Conservation (phyloP, 2,797 vertebrate genomes). For the Characodon lateralis region DNA sequence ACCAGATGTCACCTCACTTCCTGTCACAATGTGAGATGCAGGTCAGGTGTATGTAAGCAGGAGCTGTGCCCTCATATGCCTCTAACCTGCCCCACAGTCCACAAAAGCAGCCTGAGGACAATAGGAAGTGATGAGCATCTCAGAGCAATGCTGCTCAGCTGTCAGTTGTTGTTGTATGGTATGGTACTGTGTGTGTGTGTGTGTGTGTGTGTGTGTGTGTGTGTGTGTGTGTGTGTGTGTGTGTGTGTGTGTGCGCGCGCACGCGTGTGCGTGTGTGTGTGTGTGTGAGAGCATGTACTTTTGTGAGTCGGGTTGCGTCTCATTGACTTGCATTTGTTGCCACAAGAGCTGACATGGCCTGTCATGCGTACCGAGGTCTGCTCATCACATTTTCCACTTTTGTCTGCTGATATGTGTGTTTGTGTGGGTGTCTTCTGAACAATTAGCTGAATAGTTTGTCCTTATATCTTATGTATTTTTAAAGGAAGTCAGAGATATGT, state of each 20-base stretch:
- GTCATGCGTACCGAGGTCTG: conserved; percentile 39
- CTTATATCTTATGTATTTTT: conserved; percentile 1
- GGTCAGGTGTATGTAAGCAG: background rate
- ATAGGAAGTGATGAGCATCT: conserved; percentile 61
- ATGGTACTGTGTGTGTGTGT: conserved; percentile 36
- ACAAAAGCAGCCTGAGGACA: conserved; percentile 57
- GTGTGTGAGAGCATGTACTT: conserved; percentile 27
- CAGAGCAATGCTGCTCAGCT: conserved; percentile 45
- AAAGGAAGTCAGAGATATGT: conserved; percentile 7
- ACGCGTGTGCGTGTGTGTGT: conserved; percentile 25
- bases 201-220: conserved; percentile 26
- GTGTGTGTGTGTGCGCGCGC: conserved; percentile 22
- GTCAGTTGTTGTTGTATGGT: conserved; percentile 34
- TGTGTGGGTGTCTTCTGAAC: background rate
- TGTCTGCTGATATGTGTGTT: background rate
- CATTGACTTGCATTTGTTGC: conserved; percentile 37
- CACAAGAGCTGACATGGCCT: conserved; percentile 47
- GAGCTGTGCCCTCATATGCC: conserved; percentile 6
- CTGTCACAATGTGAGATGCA: conserved; percentile 6
- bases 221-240: conserved; percentile 37
- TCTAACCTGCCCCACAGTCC: conserved; percentile 51
- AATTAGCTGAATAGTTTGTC: conserved; percentile 15
- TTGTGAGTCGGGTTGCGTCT: conserved; percentile 27
- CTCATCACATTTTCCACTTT: conserved; percentile 23
- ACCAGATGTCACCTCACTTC: conserved; percentile 28